Conservation (phyloP, 2,888 invertebrate species). For the Stenolophus ochropezus region DNA sequence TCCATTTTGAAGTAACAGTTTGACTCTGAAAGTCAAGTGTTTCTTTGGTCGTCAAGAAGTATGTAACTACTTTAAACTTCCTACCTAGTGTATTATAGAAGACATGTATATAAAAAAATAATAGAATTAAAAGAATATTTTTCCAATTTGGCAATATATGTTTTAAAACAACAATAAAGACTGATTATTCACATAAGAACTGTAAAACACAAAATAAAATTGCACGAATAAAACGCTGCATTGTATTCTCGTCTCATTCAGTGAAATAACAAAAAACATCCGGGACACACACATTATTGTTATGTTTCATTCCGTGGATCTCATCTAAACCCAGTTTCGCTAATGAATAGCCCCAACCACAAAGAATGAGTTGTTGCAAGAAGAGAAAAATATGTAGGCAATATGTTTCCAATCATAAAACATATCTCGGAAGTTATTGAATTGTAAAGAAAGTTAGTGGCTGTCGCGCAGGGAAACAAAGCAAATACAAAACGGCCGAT, state of each 20-base stretch:
- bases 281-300: not conserved
- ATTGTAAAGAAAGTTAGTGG: slow-evolving; percentile 49
- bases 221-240: slow-evolving; percentile 1
- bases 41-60: too few relatives aligned
- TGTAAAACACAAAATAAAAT: not conserved
- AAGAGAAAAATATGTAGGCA: slow-evolving; percentile 41
- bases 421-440: slow-evolving; percentile 54
- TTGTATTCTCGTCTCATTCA: slow-evolving; percentile 1
- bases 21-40: too few relatives aligned
- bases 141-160: not conserved
- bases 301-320: not conserved
- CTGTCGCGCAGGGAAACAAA: slow-evolving; percentile 43
- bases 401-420: slow-evolving; percentile 55
- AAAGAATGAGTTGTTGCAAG: not conserved
- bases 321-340: not conserved
- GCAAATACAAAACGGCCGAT: slow-evolving; percentile 39
- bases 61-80: too few relatives aligned
- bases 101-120: not conserved
- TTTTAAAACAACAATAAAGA: not conserved
- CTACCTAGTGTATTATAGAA: too few relatives aligned
- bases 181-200: not conserved
- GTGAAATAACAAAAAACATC: slow-evolving; percentile 14
- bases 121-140: too few relatives aligned
- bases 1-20: too few relatives aligned
- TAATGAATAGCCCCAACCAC: slow-evolving; percentile 27